These are phyloP conservation scores for Urocyon cinereoargenteus DNA, from an alignment of 2,797 vertebrate genomes.

Conservation along the genomic window DNA sequence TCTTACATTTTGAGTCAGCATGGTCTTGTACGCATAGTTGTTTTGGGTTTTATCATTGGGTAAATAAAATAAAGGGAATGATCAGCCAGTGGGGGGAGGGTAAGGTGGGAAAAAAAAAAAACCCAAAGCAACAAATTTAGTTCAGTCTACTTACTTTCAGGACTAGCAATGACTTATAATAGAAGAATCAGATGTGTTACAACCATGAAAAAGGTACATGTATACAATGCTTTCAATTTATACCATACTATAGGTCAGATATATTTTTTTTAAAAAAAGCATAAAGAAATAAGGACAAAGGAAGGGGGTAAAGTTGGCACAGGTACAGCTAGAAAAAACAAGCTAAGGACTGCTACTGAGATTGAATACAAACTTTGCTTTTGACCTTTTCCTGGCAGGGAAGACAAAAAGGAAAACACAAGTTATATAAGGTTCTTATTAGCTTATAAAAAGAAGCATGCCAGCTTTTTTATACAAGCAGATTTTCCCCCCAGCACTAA, in stretches of 20 bases:
- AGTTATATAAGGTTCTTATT: constrained; percentile 75
- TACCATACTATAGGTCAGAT: not conserved
- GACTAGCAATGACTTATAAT: not conserved
- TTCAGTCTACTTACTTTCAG: not conserved
- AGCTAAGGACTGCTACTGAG: constrained; percentile 42
- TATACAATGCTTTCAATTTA: not conserved
- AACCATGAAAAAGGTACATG: not conserved
- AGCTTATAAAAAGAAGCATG: constrained; percentile 78
- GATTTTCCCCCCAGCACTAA: constrained; percentile 48
- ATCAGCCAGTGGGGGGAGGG: not conserved
- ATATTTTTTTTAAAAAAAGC: too few species aligned
- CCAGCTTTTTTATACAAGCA: constrained; percentile 64
- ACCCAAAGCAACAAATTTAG: not conserved
- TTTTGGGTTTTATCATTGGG: not conserved
- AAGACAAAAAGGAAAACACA: constrained; percentile 69
- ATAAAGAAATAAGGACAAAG: not conserved
- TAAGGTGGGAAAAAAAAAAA: not conserved
- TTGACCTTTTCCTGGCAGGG: constrained; percentile 69
- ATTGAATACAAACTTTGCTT: constrained; percentile 61
- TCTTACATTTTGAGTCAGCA: not conserved
- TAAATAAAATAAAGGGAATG: not conserved
- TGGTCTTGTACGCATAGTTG: not conserved
- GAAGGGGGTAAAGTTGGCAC: not conserved
- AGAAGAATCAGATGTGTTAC: not conserved
- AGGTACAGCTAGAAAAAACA: not conserved